phyloP scores from a whole-genome alignment of 2,113 vertebrate genomes.

The Passer domesticus region DNA sequence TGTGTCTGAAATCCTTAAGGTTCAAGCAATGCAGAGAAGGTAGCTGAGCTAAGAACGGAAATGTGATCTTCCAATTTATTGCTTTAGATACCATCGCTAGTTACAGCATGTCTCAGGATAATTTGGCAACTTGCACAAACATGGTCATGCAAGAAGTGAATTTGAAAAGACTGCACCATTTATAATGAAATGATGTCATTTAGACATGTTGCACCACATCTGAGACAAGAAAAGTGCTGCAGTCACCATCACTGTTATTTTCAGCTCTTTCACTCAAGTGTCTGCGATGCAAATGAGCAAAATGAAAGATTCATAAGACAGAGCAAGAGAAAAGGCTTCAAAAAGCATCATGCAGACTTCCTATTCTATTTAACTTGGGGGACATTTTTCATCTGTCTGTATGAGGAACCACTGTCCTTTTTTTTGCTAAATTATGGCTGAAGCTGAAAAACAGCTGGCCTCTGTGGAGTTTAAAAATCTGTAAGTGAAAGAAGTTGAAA shows the following conservation, averaged over 20 bases:
- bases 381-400: conserved; percentile 17
- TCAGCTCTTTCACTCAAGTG: conserved; percentile 43
- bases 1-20: neutral
- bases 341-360: conserved; percentile 44
- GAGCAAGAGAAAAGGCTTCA: conserved; percentile 52
- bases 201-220: conserved; percentile 61
- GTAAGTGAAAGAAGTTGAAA: neutral
- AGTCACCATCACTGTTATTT: conserved; percentile 55
- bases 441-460: neutral
- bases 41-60: neutral
- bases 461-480: neutral
- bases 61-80: conserved; percentile 16
- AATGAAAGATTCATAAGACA: conserved; percentile 69
- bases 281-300: conserved; percentile 53
- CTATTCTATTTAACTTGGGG: conserved; percentile 41
- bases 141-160: conserved; percentile 24
- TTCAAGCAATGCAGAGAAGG: neutral
- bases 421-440: neutral
- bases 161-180: conserved; percentile 38
- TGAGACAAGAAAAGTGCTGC: conserved; percentile 56
- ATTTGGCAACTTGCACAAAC: conserved; percentile 45
- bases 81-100: conserved; percentile 22
- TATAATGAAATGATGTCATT: conserved; percentile 60
- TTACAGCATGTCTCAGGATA: conserved; percentile 43
- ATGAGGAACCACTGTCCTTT: neutral